phyloP scores from a whole-genome alignment of 2,888 invertebrate species.

The Cryptosula pallasiana region DNA sequence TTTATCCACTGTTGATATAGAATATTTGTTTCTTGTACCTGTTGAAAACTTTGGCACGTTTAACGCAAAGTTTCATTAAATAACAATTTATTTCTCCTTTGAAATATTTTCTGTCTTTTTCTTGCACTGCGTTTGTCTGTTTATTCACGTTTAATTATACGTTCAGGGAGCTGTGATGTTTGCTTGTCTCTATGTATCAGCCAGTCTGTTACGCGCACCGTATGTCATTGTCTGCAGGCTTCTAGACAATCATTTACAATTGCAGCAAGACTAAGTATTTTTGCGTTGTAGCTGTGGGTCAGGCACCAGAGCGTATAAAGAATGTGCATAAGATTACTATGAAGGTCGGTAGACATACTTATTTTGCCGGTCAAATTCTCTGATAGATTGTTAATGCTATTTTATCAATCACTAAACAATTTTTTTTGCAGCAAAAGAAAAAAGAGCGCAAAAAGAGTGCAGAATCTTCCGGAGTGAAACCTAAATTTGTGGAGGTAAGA shows the following conservation, averaged over 20 bases:
- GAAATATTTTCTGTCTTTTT: slow-evolving; percentile 20
- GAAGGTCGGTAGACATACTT: slow-evolving; percentile 27
- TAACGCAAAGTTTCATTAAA: neutral
- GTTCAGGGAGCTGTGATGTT: neutral
- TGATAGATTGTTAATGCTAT: too few species aligned
- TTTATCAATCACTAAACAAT: too few species aligned
- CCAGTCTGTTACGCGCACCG: too few species aligned
- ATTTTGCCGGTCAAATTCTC: too few species aligned
- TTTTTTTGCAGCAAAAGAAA: slow-evolving; percentile 36
- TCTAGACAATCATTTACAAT: too few species aligned
- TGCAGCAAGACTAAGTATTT: neutral
- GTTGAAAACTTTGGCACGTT: neutral
- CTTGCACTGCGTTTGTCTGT: neutral
- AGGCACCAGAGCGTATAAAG: slow-evolving; percentile 40
- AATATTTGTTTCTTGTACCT: neutral
- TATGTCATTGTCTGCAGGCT: too few species aligned
- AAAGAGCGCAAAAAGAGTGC: slow-evolving; percentile 29
- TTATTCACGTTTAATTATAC: neutral
- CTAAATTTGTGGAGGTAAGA: slow-evolving; percentile 50
- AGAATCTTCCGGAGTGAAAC: slow-evolving; percentile 32
- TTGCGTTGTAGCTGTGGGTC: slow-evolving; percentile 27
- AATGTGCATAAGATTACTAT: slow-evolving; percentile 47
- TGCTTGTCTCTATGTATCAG: too few species aligned
- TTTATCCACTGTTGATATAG: neutral
- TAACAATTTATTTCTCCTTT: slow-evolving; percentile 25